Conservation (phyloP, 2,888 invertebrate species). For the Pinctada fucata region DNA sequence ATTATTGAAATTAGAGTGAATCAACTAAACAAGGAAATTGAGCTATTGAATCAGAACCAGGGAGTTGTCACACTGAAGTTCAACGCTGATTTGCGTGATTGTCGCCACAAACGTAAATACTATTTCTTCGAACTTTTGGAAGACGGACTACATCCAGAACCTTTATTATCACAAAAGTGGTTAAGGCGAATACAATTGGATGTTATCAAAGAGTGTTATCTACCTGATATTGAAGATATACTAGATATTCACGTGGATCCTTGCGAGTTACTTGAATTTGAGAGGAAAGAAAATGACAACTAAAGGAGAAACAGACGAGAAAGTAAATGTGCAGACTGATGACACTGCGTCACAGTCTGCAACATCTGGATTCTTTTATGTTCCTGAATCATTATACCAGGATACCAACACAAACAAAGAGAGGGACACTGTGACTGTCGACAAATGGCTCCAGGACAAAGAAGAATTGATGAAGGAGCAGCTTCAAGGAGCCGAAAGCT, state of each 20-base stretch:
- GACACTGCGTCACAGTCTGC: neutral
- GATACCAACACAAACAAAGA: neutral
- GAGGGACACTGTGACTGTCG: neutral
- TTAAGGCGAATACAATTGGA: slow-evolving; percentile 9
- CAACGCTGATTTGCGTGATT: neutral
- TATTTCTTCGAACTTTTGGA: slow-evolving; percentile 4
- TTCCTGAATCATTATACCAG: neutral
- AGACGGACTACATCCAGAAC: slow-evolving; percentile 20
- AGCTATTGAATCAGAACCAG: neutral
- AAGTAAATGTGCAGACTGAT: neutral
- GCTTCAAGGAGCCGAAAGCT: neutral
- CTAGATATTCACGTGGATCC: slow-evolving; percentile 9
- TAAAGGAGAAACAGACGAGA: neutral
- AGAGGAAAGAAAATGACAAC: neutral
- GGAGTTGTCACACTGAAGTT: neutral
- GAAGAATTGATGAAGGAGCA: neutral
- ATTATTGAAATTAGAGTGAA: neutral
- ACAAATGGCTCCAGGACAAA: neutral
- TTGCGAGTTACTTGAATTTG: slow-evolving; percentile 5
- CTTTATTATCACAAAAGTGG: slow-evolving; percentile 9
- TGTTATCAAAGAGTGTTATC: slow-evolving; percentile 14
- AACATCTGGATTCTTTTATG: neutral
- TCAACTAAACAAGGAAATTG: neutral
- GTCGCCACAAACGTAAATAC: neutral
- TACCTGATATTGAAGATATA: neutral